A percentile compares a stretch with the other conserved stretches of the same genome.
Evolutionary conservation across 53 echinoderm and acorn worm species (phyloP).

Genomic region (Antedon mediterranea): DNA sequence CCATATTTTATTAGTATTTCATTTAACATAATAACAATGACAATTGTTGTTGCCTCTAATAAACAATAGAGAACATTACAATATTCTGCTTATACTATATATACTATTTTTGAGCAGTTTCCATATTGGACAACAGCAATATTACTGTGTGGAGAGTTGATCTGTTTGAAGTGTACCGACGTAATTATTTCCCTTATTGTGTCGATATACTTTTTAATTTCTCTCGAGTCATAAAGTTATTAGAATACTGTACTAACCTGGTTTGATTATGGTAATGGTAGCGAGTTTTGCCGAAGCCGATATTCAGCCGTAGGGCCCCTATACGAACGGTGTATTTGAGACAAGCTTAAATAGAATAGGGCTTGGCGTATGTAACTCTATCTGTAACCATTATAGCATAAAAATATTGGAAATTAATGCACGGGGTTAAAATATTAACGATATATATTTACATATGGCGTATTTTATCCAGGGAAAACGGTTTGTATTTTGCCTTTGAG

Average conservation of each 20-base stretch:
- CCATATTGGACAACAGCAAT: no score
- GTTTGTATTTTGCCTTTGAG: background rate
- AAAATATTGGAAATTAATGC: background rate
- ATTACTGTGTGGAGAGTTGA: background rate
- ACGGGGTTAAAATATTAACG: background rate
- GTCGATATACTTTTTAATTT: background rate
- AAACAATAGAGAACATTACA: no score
- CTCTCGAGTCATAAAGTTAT: background rate
- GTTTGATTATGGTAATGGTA: background rate
- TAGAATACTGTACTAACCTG: background rate
- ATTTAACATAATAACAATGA: no score
- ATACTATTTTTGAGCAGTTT: no score
- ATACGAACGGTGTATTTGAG: no score
- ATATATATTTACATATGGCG: background rate
- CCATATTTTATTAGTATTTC: no score
- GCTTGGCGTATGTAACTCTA: background rate
- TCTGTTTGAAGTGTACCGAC: background rate
- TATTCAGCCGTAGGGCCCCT: background rate
- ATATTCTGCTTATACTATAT: no score
- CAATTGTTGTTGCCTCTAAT: no score
- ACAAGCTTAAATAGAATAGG: no score
- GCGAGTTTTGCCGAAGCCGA: background rate
- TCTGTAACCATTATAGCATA: background rate
- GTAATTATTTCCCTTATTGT: background rate
- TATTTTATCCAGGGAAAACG: background rate